Evolutionary conservation across 1,140 invertebrate genomes (phyloP).

Genomic region (Brachionus calyciflorus): DNA sequence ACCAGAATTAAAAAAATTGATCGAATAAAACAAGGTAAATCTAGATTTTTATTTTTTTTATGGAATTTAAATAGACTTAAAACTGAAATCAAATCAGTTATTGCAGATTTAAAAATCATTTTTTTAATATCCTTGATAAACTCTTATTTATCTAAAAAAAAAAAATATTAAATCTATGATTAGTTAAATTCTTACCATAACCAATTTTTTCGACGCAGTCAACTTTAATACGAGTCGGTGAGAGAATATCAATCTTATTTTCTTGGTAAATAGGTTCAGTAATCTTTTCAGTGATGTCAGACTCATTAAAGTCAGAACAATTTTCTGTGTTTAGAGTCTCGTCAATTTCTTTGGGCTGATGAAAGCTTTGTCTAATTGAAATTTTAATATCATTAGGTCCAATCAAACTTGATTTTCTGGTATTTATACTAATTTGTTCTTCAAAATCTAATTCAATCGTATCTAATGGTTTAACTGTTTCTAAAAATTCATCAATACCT

Average conservation of each 20-base stretch:
- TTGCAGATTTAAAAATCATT: too few relatives aligned
- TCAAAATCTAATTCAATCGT: constrained; percentile 15
- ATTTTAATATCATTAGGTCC: background rate
- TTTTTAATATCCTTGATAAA: too few relatives aligned
- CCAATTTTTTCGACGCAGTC: constrained; percentile 4
- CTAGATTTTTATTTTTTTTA: too few relatives aligned
- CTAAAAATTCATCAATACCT: background rate
- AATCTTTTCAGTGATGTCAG: background rate
- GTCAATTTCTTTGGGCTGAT: background rate
- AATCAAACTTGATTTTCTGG: background rate
- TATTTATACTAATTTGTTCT: constrained; percentile 9
- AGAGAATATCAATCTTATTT: background rate
- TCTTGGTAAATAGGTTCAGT: background rate
- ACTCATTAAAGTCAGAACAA: constrained; percentile 7
- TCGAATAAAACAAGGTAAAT: too few relatives aligned
- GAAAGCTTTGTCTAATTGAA: constrained; percentile 2
- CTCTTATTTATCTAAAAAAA: too few relatives aligned
- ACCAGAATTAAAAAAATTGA: too few relatives aligned
- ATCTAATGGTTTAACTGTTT: background rate
- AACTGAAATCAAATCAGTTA: too few relatives aligned
- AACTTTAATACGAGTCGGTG: background rate
- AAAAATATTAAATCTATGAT: too few relatives aligned
- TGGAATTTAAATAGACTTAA: too few relatives aligned
- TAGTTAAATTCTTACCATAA: background rate
- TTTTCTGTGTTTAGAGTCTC: background rate